Conservation (phyloP, 2,113 vertebrate genomes). For the Chaetodon auriga region DNA sequence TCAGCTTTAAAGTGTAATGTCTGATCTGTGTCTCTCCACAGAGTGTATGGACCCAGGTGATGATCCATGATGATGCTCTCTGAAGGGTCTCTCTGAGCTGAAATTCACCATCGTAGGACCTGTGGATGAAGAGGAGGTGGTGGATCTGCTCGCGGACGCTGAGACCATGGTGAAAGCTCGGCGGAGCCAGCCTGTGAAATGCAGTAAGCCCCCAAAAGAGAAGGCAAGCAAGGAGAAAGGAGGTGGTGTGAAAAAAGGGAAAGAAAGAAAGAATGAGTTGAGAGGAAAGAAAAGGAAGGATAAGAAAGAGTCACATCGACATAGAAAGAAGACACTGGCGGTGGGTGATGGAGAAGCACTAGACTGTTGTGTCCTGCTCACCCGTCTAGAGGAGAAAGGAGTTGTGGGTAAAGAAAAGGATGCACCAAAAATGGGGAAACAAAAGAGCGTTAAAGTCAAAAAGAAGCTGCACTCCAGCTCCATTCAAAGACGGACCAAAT, state of each 20-base stretch:
- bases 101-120: slow-evolving; percentile 61
- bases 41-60: slow-evolving; percentile 76
- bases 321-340: slow-evolving; percentile 80
- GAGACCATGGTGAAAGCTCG: slow-evolving; percentile 84
- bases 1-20: slow-evolving; percentile 32
- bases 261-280: slow-evolving; percentile 45
- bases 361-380: slow-evolving; percentile 92
- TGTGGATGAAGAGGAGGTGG: slow-evolving; percentile 70
- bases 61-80: slow-evolving; percentile 71
- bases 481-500: slow-evolving; percentile 69
- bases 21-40: slow-evolving; percentile 69
- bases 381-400: slow-evolving; percentile 87
- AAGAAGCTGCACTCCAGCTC: slow-evolving; percentile 57
- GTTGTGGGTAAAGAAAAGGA: slow-evolving; percentile 51
- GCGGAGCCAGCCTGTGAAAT: slow-evolving; percentile 67
- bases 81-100: slow-evolving; percentile 74
- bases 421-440: slow-evolving; percentile 53
- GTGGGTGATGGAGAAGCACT: slow-evolving; percentile 70
- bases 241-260: slow-evolving; percentile 44
- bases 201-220: slow-evolving; percentile 61
- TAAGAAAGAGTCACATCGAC: slow-evolving; percentile 86
- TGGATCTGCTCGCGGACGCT: slow-evolving; percentile 69
- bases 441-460: slow-evolving; percentile 53
- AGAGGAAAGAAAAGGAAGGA: slow-evolving; percentile 64
- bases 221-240: slow-evolving; percentile 61